A percentile compares a stretch with the other conserved stretches of the same genome.
These are phyloP conservation scores for Oscheius sp. DNA, from an alignment of 2,888 invertebrate species.

Conservation along the genomic window DNA sequence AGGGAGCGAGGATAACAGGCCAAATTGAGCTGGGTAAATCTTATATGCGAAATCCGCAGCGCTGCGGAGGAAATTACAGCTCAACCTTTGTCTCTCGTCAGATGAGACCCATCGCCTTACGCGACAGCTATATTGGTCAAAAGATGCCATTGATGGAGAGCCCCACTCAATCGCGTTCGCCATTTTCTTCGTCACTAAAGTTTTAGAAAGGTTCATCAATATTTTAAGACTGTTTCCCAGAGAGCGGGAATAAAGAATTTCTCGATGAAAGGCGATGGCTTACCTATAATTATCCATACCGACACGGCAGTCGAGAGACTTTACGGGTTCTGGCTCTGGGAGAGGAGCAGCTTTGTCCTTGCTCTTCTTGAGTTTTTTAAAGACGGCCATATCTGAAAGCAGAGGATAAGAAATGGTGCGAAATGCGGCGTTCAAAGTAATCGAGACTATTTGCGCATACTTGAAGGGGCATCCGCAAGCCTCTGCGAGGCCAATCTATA, in stretches of 20 bases:
- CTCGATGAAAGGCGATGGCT: not conserved
- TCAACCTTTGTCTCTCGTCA: conserved; percentile 10
- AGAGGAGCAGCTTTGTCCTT: conserved; percentile 59
- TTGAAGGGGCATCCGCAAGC: conserved; percentile 23
- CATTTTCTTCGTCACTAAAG: not conserved
- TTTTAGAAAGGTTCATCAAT: not conserved
- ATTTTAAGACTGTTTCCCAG: conserved; percentile 6
- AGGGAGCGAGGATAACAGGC: not conserved
- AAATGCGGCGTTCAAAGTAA: conserved; percentile 25
- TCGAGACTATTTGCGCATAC: conserved; percentile 27
- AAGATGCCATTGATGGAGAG: not conserved
- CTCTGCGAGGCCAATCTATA: conserved; percentile 15
- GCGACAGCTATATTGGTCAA: not conserved
- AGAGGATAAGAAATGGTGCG: not conserved
- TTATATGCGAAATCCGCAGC: conserved; percentile 7
- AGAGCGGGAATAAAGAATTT: not conserved
- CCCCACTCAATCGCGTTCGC: not conserved
- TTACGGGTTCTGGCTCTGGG: conserved; percentile 64
- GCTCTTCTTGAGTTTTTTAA: conserved; percentile 64
- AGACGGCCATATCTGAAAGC: conserved; percentile 59
- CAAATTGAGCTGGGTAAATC: conserved; percentile 24
- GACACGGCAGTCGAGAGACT: conserved; percentile 61
- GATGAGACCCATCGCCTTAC: conserved; percentile 2
- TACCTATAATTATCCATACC: conserved; percentile 66
- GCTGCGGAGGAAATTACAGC: conserved; percentile 10